These are phyloP conservation scores for Erythrocercus mccallii DNA, from an alignment of 2,113 vertebrate genomes.

Conservation along the genomic window DNA sequence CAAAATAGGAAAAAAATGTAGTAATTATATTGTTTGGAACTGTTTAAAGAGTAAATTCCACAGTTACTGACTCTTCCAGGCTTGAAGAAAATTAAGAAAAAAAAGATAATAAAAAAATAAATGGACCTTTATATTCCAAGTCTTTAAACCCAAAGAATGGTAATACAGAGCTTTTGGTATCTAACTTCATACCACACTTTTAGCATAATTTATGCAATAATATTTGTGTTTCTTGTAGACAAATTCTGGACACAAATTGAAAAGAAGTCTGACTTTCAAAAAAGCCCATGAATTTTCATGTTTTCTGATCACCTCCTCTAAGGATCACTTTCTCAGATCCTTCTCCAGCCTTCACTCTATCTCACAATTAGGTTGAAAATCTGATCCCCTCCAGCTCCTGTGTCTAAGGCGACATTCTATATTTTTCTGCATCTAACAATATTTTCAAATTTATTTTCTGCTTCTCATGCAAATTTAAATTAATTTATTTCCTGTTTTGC, in stretches of 20 bases:
- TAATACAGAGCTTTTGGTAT: background rate
- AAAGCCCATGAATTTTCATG: background rate
- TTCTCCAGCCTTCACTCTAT: background rate
- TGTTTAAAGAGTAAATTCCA: background rate
- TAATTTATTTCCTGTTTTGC: background rate
- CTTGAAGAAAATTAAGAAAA: background rate
- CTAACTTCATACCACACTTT: background rate
- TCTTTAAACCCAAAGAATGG: background rate
- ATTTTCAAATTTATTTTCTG: background rate
- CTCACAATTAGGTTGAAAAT: background rate
- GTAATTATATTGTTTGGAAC: background rate
- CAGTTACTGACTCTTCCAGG: background rate
- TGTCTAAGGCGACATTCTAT: fast-evolving
- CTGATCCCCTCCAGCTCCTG: background rate
- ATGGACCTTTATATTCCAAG: background rate
- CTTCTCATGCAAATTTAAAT: background rate
- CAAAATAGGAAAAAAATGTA: background rate
- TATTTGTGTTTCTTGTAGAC: background rate
- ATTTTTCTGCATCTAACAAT: background rate
- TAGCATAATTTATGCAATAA: background rate
- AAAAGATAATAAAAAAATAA: background rate
- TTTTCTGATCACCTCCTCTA: background rate
- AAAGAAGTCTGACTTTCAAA: background rate
- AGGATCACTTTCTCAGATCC: background rate
- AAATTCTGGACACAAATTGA: background rate